phyloP scores from a whole-genome alignment of 2,113 vertebrate genomes.

The Psephotus haematonotus region DNA sequence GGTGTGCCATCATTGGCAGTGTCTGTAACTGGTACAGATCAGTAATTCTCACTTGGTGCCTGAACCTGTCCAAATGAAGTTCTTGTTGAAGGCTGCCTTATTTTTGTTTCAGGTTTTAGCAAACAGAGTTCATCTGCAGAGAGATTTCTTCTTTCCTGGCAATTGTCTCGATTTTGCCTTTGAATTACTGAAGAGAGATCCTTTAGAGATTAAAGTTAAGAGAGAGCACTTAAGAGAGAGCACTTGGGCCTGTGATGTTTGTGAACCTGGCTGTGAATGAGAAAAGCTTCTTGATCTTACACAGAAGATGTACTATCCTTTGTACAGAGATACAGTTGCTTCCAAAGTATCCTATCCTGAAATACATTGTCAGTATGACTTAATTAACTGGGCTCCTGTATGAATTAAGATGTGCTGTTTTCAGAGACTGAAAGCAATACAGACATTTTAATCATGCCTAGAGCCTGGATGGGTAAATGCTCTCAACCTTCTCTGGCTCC shows the following conservation, averaged over 20 bases:
- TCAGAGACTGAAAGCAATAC: neutral
- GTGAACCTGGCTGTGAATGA: neutral
- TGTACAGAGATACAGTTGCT: neutral
- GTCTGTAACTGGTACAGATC: neutral
- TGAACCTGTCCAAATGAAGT: neutral
- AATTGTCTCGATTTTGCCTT: neutral
- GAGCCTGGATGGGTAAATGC: neutral
- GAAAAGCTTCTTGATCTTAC: neutral
- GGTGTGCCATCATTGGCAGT: neutral
- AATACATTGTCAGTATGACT: neutral
- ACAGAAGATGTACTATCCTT: neutral
- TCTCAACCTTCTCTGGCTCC: neutral
- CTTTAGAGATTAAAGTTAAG: no score
- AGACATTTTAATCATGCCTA: neutral
- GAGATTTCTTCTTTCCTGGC: neutral
- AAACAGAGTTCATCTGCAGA: neutral
- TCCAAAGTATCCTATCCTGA: neutral
- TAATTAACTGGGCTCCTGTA: neutral
- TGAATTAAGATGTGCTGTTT: neutral
- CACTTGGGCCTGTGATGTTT: neutral
- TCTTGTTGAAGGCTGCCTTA: neutral
- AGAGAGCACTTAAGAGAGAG: no score
- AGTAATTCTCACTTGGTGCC: neutral
- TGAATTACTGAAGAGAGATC: neutral
- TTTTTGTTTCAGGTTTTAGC: neutral